Evolutionary conservation across 2,113 vertebrate genomes (phyloP).

Genomic region (Neogale vison): DNA sequence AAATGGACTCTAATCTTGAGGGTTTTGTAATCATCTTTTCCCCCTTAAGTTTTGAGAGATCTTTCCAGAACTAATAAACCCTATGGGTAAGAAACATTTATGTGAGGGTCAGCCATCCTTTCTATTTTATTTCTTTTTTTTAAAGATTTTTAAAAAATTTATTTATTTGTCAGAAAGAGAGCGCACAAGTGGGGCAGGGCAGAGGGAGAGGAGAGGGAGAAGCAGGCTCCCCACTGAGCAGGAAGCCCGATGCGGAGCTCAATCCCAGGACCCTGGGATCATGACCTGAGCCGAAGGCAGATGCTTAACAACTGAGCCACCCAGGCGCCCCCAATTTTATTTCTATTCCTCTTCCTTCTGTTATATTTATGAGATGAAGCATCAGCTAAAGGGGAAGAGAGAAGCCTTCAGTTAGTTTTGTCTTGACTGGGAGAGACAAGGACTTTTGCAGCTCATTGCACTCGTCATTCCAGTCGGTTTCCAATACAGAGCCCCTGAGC

Average conservation of each 20-base stretch:
- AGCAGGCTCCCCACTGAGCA: too few relatives aligned
- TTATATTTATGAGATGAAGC: not conserved
- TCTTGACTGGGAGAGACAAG: not conserved
- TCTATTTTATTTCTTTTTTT: not conserved
- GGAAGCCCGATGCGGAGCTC: too few relatives aligned
- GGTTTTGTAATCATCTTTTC: slow-evolving; percentile 1
- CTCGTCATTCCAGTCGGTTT: not conserved
- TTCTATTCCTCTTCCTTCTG: not conserved
- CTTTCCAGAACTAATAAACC: slow-evolving; percentile 40
- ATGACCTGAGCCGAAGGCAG: too few relatives aligned
- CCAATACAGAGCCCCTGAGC: not conserved
- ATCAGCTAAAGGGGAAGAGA: not conserved
- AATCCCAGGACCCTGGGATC: too few relatives aligned
- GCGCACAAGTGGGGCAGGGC: too few relatives aligned
- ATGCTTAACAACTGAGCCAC: too few relatives aligned
- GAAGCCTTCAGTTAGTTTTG: not conserved
- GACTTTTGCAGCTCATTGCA: not conserved
- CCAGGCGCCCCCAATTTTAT: not conserved
- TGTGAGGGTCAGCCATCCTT: not conserved
- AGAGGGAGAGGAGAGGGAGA: too few relatives aligned
- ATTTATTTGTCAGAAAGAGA: too few relatives aligned
- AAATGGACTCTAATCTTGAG: not conserved
- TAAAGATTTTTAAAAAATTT: too few relatives aligned
- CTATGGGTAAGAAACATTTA: not conserved
- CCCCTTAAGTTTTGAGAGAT: not conserved